These are phyloP conservation scores for Haliclona indistincta DNA, from an alignment of 37 sponge, comb jelly and placozoan genomes.

Conservation along the genomic window DNA sequence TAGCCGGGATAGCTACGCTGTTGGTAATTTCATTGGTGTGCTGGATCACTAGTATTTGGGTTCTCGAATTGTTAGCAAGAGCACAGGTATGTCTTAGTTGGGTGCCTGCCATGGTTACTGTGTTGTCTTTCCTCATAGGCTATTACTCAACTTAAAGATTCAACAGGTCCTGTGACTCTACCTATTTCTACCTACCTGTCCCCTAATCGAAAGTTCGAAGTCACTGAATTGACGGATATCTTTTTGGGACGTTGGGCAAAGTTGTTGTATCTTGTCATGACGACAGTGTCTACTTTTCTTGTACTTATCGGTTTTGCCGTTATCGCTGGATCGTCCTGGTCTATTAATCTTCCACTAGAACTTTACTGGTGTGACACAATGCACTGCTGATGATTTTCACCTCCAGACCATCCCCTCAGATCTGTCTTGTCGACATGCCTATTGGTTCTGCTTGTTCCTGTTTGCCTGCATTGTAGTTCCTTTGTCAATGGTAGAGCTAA, in stretches of 20 bases:
- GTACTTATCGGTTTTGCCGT: constrained; percentile 42
- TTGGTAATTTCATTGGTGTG: constrained; percentile 34
- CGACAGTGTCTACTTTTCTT: constrained; percentile 29
- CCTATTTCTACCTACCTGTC: too few species aligned
- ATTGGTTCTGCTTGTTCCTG: constrained; percentile 64
- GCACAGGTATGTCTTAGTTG: constrained; percentile 58
- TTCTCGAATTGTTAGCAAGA: constrained; percentile 72
- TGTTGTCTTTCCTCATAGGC: too few species aligned
- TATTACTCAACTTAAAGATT: too few species aligned
- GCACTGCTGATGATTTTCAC: constrained; percentile 53
- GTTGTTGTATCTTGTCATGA: constrained; percentile 40
- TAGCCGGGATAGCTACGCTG: constrained; percentile 66
- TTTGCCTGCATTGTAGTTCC: constrained; percentile 64
- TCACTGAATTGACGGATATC: constrained; percentile 53
- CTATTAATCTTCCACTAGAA: constrained; percentile 73
- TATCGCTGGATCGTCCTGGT: constrained; percentile 68
- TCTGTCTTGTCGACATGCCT: constrained; percentile 42
- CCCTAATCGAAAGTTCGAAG: constrained; percentile 76
- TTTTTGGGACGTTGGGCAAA: constrained; percentile 44
- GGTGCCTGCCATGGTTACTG: too few species aligned
- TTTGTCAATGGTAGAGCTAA: constrained; percentile 62
- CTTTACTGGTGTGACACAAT: constrained; percentile 36
- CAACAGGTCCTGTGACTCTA: too few species aligned
- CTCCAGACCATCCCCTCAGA: constrained; percentile 18
- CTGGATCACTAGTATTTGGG: constrained; percentile 59